phyloP scores from a whole-genome alignment of 2,797 vertebrate species.

The Peromyscus melanophrys region DNA sequence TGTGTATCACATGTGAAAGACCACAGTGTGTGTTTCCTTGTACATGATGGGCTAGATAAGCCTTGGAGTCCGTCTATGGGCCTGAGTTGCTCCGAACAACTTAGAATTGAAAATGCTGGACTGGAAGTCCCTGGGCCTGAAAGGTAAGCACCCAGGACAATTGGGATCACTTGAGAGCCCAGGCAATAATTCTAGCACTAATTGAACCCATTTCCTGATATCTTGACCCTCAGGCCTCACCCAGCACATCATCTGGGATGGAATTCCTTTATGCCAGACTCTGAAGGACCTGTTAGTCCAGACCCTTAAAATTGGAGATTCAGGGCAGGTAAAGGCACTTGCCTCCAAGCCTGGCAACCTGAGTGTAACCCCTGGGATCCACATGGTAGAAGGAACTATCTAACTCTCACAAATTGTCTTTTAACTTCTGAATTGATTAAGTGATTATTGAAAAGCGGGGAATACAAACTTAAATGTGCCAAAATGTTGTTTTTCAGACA shows the following conservation, averaged over 20 bases:
- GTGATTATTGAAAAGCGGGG: not conserved
- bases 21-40: not conserved
- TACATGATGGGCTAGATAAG: not conserved
- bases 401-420: not conserved
- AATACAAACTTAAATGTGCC: not conserved
- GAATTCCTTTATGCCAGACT: not conserved
- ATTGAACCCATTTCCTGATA: not conserved
- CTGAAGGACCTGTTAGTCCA: not conserved
- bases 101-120: not conserved
- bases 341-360: not conserved
- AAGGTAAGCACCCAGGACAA: not conserved
- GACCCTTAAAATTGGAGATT: not conserved
- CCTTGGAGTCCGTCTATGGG: not conserved
- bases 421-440: not conserved
- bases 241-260: not conserved
- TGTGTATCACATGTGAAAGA: not conserved
- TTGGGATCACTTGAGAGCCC: not conserved
- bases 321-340: not conserved
- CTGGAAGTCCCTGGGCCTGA: not conserved
- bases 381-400: not conserved
- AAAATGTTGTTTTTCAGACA: constrained; percentile 91
- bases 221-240: not conserved
- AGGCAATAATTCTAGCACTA: not conserved
- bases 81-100: not conserved
- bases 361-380: not conserved